Percentiles rank a stretch among this genome's conserved stretches.
phyloP scores from a whole-genome alignment of 2,113 vertebrate species.

The Formicarius rufipectus region DNA sequence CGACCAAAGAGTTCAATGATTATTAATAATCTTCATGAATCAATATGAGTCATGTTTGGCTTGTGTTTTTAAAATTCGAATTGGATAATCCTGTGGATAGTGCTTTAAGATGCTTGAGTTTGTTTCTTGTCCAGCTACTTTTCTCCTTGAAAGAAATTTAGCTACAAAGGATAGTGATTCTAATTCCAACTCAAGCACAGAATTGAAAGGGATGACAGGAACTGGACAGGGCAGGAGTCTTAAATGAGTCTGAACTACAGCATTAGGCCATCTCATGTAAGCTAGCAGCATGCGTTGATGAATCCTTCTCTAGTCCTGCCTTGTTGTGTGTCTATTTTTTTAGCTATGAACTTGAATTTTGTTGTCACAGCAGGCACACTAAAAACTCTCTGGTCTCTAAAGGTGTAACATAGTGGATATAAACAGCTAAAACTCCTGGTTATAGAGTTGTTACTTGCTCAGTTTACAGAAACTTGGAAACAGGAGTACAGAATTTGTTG shows the following conservation, averaged over 20 bases:
- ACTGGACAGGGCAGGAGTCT: background rate
- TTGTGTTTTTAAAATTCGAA: background rate
- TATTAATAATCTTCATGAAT: background rate
- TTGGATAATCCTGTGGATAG: background rate
- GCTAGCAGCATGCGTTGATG: fast-evolving
- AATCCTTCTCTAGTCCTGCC: background rate
- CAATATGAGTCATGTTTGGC: background rate
- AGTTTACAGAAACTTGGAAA: background rate
- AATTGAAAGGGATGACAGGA: background rate
- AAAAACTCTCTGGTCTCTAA: background rate
- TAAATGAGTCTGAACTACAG: background rate
- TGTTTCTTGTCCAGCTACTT: background rate
- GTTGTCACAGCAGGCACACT: background rate
- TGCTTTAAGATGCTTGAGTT: background rate
- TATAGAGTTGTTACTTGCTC: background rate
- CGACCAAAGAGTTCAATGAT: background rate
- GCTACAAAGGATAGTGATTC: background rate
- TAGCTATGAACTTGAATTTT: background rate
- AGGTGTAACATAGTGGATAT: background rate
- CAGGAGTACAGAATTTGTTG: background rate
- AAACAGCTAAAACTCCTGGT: background rate
- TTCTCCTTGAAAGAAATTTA: background rate
- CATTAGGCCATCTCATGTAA: fast-evolving
- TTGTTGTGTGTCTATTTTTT: background rate
- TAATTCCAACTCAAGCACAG: background rate